phyloP scores from a whole-genome alignment of 2,113 vertebrate species.

The Carlito syrichta region DNA sequence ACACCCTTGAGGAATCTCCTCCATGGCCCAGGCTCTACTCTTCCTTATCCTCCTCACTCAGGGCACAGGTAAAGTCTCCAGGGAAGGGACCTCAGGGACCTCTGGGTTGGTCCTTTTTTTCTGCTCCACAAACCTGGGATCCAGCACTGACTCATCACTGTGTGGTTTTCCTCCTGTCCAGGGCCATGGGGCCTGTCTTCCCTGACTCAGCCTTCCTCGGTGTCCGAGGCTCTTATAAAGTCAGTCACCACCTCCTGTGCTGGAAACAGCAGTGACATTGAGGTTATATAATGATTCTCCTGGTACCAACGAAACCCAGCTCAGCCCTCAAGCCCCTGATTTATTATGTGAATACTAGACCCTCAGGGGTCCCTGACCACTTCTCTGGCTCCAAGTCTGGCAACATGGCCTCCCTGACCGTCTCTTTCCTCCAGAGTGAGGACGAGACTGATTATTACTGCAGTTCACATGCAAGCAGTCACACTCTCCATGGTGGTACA shows the following conservation, averaged over 20 bases:
- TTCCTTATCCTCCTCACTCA: background rate
- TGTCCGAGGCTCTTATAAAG: background rate
- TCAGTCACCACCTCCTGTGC: background rate
- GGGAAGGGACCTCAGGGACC: background rate
- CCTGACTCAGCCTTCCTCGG: background rate
- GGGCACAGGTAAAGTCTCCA: background rate
- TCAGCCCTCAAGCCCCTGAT: rapidly evolving
- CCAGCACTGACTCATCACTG: background rate
- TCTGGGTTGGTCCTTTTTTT: background rate
- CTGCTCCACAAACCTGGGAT: background rate
- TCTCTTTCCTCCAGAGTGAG: background rate
- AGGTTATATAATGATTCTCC: rapidly evolving
- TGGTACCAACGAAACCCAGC: conserved; percentile 34
- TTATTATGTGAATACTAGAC: rapidly evolving
- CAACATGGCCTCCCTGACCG: rapidly evolving
- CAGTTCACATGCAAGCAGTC: too few relatives aligned
- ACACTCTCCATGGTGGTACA: background rate
- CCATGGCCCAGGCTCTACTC: background rate
- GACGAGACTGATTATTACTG: conserved; percentile 1
- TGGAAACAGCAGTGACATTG: background rate
- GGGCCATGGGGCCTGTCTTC: background rate
- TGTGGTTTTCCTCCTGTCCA: background rate
- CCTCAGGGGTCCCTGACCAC: background rate
- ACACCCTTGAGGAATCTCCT: background rate
- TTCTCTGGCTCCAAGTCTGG: conserved; percentile 4